Evolutionary conservation across 2,797 vertebrate species (phyloP), one percentile per base, ranked within the genome.

Genomic region (Mormyrus hasselquistii): DNA sequence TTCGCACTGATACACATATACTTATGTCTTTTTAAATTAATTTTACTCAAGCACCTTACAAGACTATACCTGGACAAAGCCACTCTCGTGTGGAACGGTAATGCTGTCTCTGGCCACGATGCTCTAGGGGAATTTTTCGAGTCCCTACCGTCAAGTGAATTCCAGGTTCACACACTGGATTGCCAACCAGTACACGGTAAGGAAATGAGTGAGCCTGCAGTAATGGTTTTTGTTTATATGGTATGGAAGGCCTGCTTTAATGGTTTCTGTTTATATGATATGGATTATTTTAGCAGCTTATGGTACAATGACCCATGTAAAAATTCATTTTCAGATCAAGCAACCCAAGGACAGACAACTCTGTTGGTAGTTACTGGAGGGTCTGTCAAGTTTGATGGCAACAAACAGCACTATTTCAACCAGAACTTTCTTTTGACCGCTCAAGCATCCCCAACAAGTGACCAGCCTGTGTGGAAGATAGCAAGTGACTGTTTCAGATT

Each of bases 401-500:
- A 98, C 95, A 98, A 97, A 90, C 96, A 96, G 41, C 97, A 96
- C 57, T 98, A 95, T 95, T 99, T 99, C 95, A 99, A 98, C 92
- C 99, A 99, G 95, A 99, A 97, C 90, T 99, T 99, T 93, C 95
- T 99, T 89, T 92, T 99, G 91, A 98, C 98, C 0, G 97, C 98
- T 6, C 97, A 99, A 87, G 95, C 96, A 3, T 96, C 96, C 0
- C 92, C 97, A 3, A 95, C 95, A 93, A 98, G 94, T 52, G 97
- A 97, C 0, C 96, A 96, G 92, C 96, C 96, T 0, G 98, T 99
- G 87, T 99, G 98, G 98, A 99, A 99, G 94, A 99, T 99, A 0
- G 97, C 97, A 3, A 99, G 97, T 84, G 98, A 99, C 91, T 99
- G 98, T 94, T 99, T 99, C 94, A 96, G 98, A 90, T 99, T 99